Percentiles rank a stretch among this genome's conserved stretches.
Evolutionary conservation across 2,113 vertebrate genomes (phyloP).

Genomic region (Tenebrosternarchus preto): DNA sequence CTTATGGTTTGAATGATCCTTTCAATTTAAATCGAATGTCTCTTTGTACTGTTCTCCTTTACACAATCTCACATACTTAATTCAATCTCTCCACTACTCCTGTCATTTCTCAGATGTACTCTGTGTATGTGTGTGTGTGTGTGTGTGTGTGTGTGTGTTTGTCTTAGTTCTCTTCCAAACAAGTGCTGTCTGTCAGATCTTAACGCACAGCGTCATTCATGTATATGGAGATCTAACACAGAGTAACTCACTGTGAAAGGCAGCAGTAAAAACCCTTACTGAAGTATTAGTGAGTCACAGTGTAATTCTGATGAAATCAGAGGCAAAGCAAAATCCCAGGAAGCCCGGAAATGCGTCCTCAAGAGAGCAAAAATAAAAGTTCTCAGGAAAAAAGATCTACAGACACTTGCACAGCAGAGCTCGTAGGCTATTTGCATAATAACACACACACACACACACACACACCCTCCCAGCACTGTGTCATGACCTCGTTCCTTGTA

Average conservation of each 20-base stretch:
- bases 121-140: neutral
- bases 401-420: no score
- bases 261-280: neutral
- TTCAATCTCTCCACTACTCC: neutral
- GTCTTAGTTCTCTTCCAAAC: neutral
- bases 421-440: no score
- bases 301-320: slow-evolving; percentile 26
- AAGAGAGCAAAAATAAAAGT: neutral
- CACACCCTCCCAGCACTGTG: no score
- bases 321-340: neutral
- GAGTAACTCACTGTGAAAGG: neutral
- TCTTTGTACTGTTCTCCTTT: no score
- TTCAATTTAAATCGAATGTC: no score
- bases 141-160: neutral
- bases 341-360: neutral
- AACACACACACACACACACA: no score
- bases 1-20: no score
- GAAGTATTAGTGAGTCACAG: neutral
- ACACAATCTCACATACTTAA: neutral
- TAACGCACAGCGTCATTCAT: neutral
- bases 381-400: no score
- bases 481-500: no score
- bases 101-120: neutral
- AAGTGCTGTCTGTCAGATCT: slow-evolving; percentile 12
- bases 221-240: neutral